Percentiles rank a stretch among this genome's conserved stretches.
These are phyloP conservation scores for Pogoniulus pusillus DNA, from an alignment of 2,797 vertebrate species.

Conservation along the genomic window DNA sequence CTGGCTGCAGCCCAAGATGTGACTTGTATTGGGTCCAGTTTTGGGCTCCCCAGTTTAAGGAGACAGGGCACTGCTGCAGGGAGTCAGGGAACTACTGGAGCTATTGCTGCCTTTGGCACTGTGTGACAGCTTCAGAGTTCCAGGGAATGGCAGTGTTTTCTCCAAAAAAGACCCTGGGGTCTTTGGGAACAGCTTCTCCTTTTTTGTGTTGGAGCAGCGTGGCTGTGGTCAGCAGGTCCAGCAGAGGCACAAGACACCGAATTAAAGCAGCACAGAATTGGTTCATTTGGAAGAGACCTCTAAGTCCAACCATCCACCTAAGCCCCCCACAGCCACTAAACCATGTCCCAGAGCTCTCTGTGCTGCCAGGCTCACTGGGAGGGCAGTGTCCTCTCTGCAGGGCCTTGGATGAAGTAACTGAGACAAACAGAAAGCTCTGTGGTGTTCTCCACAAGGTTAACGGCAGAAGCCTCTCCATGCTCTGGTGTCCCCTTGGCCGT, in stretches of 20 bases:
- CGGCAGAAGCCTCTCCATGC: background rate
- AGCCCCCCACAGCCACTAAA: too few species aligned
- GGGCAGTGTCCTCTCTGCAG: background rate
- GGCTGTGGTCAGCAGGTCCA: background rate
- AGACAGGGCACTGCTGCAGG: too few species aligned
- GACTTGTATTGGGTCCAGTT: too few species aligned
- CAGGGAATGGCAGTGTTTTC: background rate
- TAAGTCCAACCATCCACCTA: too few species aligned
- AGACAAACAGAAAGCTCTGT: background rate
- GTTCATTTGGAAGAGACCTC: too few species aligned
- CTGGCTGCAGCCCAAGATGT: too few species aligned
- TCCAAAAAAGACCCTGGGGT: background rate
- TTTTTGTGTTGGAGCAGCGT: background rate
- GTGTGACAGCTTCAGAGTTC: background rate
- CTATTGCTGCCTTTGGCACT: too few species aligned
- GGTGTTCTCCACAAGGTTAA: accelerated
- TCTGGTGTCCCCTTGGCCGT: background rate
- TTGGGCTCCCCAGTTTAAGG: too few species aligned
- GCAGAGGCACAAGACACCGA: too few species aligned
- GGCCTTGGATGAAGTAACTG: background rate
- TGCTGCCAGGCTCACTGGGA: background rate
- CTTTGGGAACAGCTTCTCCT: background rate
- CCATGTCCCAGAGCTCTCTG: too few species aligned
- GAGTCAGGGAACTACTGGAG: too few species aligned
- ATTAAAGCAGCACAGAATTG: too few species aligned